Evolutionary conservation across 2,113 vertebrate genomes (phyloP), one percentile per base, ranked within the genome.

Genomic region (Cryptoleucopteryx plumbea): DNA sequence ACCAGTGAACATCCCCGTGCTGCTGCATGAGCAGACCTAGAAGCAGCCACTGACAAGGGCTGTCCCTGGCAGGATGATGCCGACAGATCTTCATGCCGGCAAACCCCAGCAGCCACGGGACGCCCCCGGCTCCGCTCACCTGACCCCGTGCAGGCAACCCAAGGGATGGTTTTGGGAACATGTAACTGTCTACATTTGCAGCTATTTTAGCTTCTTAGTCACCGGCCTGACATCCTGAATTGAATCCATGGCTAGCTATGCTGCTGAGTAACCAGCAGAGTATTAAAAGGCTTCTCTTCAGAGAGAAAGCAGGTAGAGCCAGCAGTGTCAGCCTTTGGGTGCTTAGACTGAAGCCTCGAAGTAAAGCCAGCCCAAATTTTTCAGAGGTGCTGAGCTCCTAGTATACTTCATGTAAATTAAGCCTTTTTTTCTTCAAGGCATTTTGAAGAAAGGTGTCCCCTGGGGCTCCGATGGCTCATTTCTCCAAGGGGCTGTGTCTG

Each of bases 121-220:
- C 32, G 52, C 34, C 26, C 6, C 26, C 1, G 3, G 11, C 45
- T 53, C 27, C 3, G 1, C 31, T 72, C 2, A 2, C 40, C 43
- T 3, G 3, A 7, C 20, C 12, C 36, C 3, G 0, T 9, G 18
- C 23, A 48, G 89, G 43, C 47, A 81, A 62, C 8, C 17, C 0
- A 1, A 82, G 71, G 36, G 42, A n/a, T 82, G 48, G 18, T 73
- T 92, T 93, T 4, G 20, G 71, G 67, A 88, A 43, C 13, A 10
- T 42, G 66, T 94, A 91, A 72, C 80, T 58, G 38, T 80, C 83
- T 79, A n/a, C 67, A 86, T 95, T 74, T 81, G 82, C 38, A 78
- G 67, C 75, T 95, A 88, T 96, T 96, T 93, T 88, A 90, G 75
- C 58, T 90, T 77, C 85, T 96, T 94, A 83, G 53, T 96, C 93